phyloP scores from a whole-genome alignment of 1,140 invertebrate genomes.

The Colletes latitarsis region DNA sequence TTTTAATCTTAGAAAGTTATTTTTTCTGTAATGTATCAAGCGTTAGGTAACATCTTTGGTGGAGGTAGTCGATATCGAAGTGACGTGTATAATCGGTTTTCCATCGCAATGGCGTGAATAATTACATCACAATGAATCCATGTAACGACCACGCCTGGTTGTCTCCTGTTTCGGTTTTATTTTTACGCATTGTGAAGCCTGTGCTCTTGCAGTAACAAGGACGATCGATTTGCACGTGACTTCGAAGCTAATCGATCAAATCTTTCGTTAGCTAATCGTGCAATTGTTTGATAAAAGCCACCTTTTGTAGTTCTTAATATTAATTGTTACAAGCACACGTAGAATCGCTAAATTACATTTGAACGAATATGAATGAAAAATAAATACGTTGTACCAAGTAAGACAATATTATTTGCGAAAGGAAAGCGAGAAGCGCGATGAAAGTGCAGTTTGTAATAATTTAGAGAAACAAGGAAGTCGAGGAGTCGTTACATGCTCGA shows the following conservation, averaged over 20 bases:
- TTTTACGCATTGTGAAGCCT: slow-evolving; percentile 21
- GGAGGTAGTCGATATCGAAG: slow-evolving; percentile 36
- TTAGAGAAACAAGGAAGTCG: not conserved
- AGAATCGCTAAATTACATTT: no score
- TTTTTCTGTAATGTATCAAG: not conserved
- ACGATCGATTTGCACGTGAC: slow-evolving; percentile 18
- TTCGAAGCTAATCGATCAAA: not conserved
- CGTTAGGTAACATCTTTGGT: not conserved
- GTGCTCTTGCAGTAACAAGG: slow-evolving; percentile 12
- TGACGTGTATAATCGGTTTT: slow-evolving; percentile 15
- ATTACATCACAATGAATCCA: slow-evolving; percentile 53
- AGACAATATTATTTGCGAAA: no score
- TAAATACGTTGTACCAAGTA: no score
- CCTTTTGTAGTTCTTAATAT: no score
- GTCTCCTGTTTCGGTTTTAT: slow-evolving; percentile 35
- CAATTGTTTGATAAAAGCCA: not conserved
- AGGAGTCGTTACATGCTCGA: not conserved
- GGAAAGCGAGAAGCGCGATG: no score
- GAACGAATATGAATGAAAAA: no score
- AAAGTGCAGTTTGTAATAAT: not conserved
- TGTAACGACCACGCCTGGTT: slow-evolving; percentile 25
- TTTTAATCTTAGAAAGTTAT: no score
- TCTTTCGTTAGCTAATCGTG: not conserved
- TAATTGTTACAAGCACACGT: no score
- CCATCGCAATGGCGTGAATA: slow-evolving; percentile 16